Percentiles rank a stretch among this genome's conserved stretches.
These are phyloP conservation scores for Flexamia atlantica DNA, from an alignment of 2,888 invertebrate genomes.

Conservation along the genomic window DNA sequence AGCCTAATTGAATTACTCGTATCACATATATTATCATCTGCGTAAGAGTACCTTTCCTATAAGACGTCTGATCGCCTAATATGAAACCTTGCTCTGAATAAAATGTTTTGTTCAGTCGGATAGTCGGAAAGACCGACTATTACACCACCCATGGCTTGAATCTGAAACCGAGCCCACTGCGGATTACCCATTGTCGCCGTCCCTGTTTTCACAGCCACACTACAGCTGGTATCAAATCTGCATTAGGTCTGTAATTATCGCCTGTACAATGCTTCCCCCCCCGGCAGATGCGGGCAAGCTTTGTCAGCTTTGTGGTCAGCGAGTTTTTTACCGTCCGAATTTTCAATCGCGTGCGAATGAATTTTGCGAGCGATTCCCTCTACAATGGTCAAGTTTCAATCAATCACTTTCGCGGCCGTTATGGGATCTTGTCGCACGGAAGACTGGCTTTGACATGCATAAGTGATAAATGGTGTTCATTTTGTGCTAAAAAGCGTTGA, in stretches of 20 bases:
- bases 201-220: conserved; percentile 11
- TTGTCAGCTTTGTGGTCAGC: conserved; percentile 19
- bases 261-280: background rate
- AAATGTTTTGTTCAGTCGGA: no score
- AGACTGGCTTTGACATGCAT: background rate
- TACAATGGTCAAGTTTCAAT: conserved; percentile 38
- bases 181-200: conserved; percentile 11
- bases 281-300: background rate
- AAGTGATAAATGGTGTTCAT: background rate
- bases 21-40: no score
- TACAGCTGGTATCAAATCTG: conserved; percentile 51
- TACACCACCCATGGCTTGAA: no score
- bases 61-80: no score
- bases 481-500: background rate
- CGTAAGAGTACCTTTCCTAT: no score
- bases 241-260: conserved; percentile 50
- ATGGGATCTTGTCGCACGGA: background rate
- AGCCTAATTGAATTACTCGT: no score
- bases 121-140: no score
- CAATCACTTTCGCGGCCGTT: conserved; percentile 15
- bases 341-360: background rate
- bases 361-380: conserved; percentile 1
- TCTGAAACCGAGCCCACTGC: no score
- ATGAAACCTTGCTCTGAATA: no score
- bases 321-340: background rate